These are phyloP conservation scores for Mayetiola destructor DNA, from an alignment of 2,888 invertebrate genomes.

Conservation along the genomic window DNA sequence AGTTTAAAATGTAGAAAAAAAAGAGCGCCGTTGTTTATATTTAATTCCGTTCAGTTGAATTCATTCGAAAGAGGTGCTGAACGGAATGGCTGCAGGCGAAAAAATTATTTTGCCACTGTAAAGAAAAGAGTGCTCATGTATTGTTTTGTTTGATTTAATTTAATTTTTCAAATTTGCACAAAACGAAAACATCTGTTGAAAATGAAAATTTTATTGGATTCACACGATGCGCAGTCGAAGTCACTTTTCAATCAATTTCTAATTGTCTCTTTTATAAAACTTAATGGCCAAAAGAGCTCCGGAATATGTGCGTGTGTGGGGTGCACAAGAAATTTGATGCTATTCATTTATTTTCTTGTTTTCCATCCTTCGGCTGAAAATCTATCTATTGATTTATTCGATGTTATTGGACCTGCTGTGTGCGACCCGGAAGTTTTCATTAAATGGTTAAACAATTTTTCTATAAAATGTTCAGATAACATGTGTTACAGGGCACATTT, in stretches of 20 bases:
- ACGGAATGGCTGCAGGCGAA: not conserved
- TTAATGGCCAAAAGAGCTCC: not conserved
- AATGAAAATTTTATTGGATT: no score
- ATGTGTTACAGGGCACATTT: not conserved
- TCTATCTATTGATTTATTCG: conserved; percentile 7
- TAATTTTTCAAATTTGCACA: not conserved
- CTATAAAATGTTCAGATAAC: not conserved
- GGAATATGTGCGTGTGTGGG: not conserved
- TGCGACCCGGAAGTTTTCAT: conserved; percentile 21
- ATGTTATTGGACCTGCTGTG: conserved; percentile 18
- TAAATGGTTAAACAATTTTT: conserved; percentile 20
- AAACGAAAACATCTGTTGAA: not conserved
- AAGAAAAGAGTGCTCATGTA: not conserved
- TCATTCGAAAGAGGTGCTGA: not conserved
- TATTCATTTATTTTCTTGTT: not conserved
- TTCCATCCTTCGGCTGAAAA: not conserved
- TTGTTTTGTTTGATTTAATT: not conserved
- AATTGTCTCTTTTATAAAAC: not conserved
- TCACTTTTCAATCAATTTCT: not conserved
- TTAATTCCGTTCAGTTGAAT: not conserved
- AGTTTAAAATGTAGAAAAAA: not conserved
- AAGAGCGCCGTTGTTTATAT: conserved; percentile 1
- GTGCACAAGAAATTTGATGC: conserved; percentile 6
- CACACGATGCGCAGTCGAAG: no score
- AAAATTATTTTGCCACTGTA: not conserved